Base-by-base conservation (phyloP, 2,113 vertebrate genomes). In the Cochlearius cochlearius region DNA sequence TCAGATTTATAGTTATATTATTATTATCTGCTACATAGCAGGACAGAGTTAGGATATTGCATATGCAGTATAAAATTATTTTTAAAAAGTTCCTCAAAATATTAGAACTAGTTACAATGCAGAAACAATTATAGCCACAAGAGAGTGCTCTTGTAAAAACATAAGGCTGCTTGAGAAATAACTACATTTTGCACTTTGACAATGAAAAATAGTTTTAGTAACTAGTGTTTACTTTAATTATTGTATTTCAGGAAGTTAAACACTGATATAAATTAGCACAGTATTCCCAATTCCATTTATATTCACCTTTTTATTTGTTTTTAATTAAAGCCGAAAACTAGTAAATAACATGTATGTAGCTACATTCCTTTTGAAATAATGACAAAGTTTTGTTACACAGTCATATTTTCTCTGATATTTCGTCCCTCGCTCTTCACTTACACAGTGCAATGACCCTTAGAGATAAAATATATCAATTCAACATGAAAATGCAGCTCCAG, bases 61-160 rank as follows among this genome's bases (percentile, higher is more conserved):
- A 43, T 43, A 43, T 92, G 14, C 11, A 94, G 64, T 53, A 20
- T 39, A 94, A 92, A 96, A 20, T 43, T 79, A 3, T 66, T 55
- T 73, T 55, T 59, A 3, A 49, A 91, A 68, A 66, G 8, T 30
- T 90, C 25, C 66, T 94, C 38, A 52, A 58, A 93, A 67, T 84
- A 71, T 9, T 49, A 2, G 7, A 67, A 34, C 68, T 73, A 68
- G 47, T 90, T 93, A 71, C 11, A 79, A 29, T 96, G 95, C 85
- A 98, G 88, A 96, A 95, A 96, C 59, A 56, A 2, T 47, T 88
- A 25, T 2, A 78, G 9, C 97, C 98, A 98, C 97, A 97, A 98
- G 98, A 98, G 98, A 90, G 98, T 85, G 96, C 96, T 97, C 82
- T 98, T 98, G 98, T 98, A 98, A 98, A 98, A 98, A 94, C 80